A percentile compares a stretch with the other conserved stretches of the same genome.
phyloP scores from a whole-genome alignment of 2,888 invertebrate species.

The Gnatocerus cornutus region DNA sequence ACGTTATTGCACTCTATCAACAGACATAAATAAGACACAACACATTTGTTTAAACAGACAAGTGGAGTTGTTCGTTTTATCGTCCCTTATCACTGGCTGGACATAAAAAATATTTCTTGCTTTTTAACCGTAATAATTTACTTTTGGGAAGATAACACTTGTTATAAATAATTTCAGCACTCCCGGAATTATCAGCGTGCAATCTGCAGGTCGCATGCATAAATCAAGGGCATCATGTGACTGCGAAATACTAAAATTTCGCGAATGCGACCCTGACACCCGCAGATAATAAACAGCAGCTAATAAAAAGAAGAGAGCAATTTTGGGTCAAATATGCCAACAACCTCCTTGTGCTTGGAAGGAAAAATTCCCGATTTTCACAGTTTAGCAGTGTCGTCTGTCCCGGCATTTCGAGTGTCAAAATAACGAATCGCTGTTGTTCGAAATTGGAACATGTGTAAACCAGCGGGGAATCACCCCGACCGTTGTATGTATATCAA shows the following conservation, averaged over 20 bases:
- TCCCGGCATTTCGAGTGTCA: slow-evolving; percentile 53
- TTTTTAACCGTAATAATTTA: slow-evolving; percentile 5
- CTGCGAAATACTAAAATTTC: background rate
- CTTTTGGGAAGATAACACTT: background rate
- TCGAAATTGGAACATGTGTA: slow-evolving; percentile 61
- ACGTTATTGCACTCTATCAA: slow-evolving; percentile 8
- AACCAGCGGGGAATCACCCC: slow-evolving; percentile 58
- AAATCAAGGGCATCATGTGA: slow-evolving; percentile 10
- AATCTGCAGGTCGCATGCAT: slow-evolving; percentile 4
- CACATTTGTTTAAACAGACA: slow-evolving; percentile 18
- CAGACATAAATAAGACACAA: slow-evolving; percentile 18
- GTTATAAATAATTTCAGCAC: slow-evolving; percentile 10
- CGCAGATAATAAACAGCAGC: slow-evolving; percentile 2
- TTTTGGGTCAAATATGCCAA: slow-evolving; percentile 29
- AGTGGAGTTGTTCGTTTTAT: slow-evolving; percentile 4
- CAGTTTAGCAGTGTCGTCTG: slow-evolving; percentile 3
- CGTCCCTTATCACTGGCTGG: background rate
- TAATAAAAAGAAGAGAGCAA: background rate
- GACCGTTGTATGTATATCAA: slow-evolving; percentile 47
- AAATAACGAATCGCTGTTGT: slow-evolving; percentile 61
- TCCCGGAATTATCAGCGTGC: background rate
- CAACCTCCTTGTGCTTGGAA: slow-evolving; percentile 12
- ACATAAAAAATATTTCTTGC: slow-evolving; percentile 10
- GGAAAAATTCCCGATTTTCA: slow-evolving; percentile 14
- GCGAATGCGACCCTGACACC: background rate